These are phyloP conservation scores for Junonia oenone DNA, from an alignment of 2,888 invertebrate species.

Conservation along the genomic window DNA sequence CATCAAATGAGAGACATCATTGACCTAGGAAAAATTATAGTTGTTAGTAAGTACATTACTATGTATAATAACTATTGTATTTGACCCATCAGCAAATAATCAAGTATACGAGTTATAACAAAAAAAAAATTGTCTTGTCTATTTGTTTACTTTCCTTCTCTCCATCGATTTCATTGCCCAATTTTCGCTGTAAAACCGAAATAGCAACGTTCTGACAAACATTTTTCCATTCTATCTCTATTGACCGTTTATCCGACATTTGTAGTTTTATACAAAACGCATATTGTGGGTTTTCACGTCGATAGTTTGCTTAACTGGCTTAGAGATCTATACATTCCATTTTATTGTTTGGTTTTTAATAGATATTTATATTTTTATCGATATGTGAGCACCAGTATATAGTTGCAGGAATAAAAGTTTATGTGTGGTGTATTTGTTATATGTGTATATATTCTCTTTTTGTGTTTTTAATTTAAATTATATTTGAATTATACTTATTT, in stretches of 20 bases:
- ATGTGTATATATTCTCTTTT: too few relatives aligned
- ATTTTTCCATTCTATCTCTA: conserved; percentile 3
- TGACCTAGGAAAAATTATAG: too few relatives aligned
- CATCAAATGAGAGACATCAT: too few relatives aligned
- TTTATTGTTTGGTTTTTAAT: neutral
- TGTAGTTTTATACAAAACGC: neutral
- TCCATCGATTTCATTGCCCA: neutral
- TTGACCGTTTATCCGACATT: neutral
- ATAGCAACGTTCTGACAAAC: conserved; percentile 1
- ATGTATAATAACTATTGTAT: too few relatives aligned
- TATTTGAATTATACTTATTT: too few relatives aligned
- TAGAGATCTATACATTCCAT: neutral
- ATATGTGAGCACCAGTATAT: neutral
- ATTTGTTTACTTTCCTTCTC: neutral
- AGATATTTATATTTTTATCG: neutral
- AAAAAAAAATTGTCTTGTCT: neutral
- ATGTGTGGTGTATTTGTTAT: too few relatives aligned
- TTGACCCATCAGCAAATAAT: too few relatives aligned
- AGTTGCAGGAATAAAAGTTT: too few relatives aligned
- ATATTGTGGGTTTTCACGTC: neutral
- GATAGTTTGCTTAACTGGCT: neutral
- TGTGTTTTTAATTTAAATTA: too few relatives aligned
- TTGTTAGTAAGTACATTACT: too few relatives aligned
- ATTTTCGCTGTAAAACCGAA: neutral
- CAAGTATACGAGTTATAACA: too few relatives aligned